Base-by-base conservation (phyloP, 2,797 vertebrate species). In the Lemur catta region DNA sequence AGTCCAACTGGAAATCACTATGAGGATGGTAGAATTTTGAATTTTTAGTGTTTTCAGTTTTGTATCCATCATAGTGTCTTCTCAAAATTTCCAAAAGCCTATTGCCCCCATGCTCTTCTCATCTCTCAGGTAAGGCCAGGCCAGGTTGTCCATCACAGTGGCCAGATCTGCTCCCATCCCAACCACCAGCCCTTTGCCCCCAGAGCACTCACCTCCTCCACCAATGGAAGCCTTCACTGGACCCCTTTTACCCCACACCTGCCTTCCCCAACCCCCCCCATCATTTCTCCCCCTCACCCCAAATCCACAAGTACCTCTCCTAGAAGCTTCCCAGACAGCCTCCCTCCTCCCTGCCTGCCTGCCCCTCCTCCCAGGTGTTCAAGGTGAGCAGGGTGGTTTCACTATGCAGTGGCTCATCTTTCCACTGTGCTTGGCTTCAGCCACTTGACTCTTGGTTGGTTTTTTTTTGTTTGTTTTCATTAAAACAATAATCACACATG, bases 181-280 rank as follows among this genome's bases (percentile, higher is more conserved):
- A n/a, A 7, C 24, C 71, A 28, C 18, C 33, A 76, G 17, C 33
- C 48, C 33, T 13, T 48, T 7, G 17, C 46, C 80, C 67, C 12
- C 1, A 6, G 46, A 30, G 11, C 18, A 24, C n/a, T 4, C 4
- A 9, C 57, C 20, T 38, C 50, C 26, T 61, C 35, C 78, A 8
- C 9, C 33, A 82, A n/a, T 2, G 6, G 14, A 28, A 18, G 38
- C 61, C 48, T 24, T 13, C 55, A 14, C 18, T 6, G 3, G n/a
- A 7, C 24, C 17, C 0, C 0, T 30, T 35, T 46, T 26, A 48
- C n/a, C 15, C 48, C 48, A 67, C 10, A 3, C 7, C 4, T 1
- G 10, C 74, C 43, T 35, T 63, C 52, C 43, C 28, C 50, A 18
- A 15, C 38, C 38, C 38, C 38, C 38, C 28, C 78, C 24, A 18